Percentiles rank a stretch among this genome's conserved stretches.
These are phyloP conservation scores for Dasysyrphus tricinctus DNA, from an alignment of 2,888 invertebrate genomes.

Conservation along the genomic window DNA sequence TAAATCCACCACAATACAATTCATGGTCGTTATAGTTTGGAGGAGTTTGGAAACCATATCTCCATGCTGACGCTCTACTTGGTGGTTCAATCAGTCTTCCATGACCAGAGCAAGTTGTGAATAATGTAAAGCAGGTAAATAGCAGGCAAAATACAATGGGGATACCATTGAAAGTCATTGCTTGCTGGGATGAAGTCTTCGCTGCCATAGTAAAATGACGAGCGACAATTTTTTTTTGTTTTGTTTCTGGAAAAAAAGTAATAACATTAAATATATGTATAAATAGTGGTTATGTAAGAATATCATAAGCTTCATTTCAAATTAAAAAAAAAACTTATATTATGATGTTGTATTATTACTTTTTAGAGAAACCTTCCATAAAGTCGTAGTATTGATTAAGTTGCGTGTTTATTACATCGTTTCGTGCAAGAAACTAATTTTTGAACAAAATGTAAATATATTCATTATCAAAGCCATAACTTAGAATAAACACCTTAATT, in stretches of 20 bases:
- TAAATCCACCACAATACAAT: conserved; percentile 93
- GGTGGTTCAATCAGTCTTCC: conserved; percentile 89
- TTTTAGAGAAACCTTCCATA: not conserved
- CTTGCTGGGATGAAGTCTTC: conserved; percentile 29
- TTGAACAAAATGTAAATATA: not conserved
- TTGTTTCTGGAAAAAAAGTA: conserved; percentile 22
- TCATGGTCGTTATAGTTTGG: conserved; percentile 96
- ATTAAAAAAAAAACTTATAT: conserved; percentile 3
- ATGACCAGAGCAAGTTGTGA: conserved; percentile 79
- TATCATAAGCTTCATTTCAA: conserved; percentile 18
- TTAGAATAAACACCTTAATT: not conserved
- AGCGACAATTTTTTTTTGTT: conserved; percentile 27
- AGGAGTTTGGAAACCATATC: conserved; percentile 94
- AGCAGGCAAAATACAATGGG: conserved; percentile 53
- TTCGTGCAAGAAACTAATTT: conserved; percentile 50
- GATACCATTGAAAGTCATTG: conserved; percentile 39
- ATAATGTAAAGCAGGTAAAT: conserved; percentile 65
- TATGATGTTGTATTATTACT: conserved; percentile 2
- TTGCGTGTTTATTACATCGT: conserved; percentile 47
- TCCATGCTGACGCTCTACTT: conserved; percentile 93
- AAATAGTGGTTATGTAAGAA: not conserved
- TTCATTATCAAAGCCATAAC: not conserved
- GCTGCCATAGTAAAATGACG: conserved; percentile 50
- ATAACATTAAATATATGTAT: not conserved
- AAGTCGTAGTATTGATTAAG: conserved; percentile 3